Percentiles rank a stretch among this genome's conserved stretches.
Conservation (phyloP, 2,113 vertebrate genomes). For the Maccullochella peelii region DNA sequence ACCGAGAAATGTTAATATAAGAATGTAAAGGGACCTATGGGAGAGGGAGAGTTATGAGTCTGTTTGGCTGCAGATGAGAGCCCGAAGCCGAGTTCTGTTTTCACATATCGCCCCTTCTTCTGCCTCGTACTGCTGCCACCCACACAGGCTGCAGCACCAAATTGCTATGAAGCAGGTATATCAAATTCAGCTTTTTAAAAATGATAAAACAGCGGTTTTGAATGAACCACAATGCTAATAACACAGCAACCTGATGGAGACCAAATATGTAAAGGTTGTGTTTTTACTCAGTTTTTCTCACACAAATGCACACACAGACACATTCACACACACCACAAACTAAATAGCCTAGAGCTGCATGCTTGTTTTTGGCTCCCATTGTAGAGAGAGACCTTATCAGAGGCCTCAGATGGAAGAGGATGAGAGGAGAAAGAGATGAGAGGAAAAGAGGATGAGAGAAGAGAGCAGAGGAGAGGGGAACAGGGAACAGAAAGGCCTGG, state of each 20-base stretch:
- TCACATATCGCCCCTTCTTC: slow-evolving; percentile 68
- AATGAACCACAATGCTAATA: slow-evolving; percentile 30
- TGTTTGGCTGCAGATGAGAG: slow-evolving; percentile 76
- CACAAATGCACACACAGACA: neutral
- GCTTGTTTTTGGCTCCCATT: slow-evolving; percentile 73
- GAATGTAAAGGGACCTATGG: slow-evolving; percentile 75
- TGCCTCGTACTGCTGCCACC: slow-evolving; percentile 66
- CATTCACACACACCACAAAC: slow-evolving; percentile 30
- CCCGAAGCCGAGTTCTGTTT: slow-evolving; percentile 71
- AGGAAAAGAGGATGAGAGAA: slow-evolving; percentile 75
- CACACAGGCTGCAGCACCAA: slow-evolving; percentile 70
- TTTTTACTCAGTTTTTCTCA: slow-evolving; percentile 6
- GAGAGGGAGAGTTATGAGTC: slow-evolving; percentile 62
- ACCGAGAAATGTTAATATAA: slow-evolving; percentile 57
- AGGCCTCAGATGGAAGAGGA: slow-evolving; percentile 76
- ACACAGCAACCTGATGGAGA: neutral
- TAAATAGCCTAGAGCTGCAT: slow-evolving; percentile 60
- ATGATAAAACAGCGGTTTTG: slow-evolving; percentile 14
- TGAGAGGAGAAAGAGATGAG: slow-evolving; percentile 75
- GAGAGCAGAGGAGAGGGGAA: slow-evolving; percentile 71
- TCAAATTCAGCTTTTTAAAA: slow-evolving; percentile 30
- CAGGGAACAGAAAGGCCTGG: slow-evolving; percentile 77
- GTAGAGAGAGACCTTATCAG: slow-evolving; percentile 76
- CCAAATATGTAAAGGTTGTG: neutral
- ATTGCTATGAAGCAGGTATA: slow-evolving; percentile 61